A percentile compares a stretch with the other conserved stretches of the same genome.
Evolutionary conservation across 2,113 vertebrate species (phyloP).

Genomic region (Campylorhamphus procurvoides): DNA sequence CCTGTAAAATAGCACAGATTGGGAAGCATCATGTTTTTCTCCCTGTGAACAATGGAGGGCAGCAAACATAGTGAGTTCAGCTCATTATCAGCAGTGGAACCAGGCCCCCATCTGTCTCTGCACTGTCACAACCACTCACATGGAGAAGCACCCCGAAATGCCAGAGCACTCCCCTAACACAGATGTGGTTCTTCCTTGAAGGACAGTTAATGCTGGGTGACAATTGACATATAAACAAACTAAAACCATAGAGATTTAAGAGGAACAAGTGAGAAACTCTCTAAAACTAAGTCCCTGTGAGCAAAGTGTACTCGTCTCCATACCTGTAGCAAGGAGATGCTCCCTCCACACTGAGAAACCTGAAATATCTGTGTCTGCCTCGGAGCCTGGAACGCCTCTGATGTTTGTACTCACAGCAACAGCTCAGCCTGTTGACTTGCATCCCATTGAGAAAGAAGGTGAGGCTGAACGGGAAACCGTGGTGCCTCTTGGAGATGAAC

Average conservation of each 20-base stretch:
- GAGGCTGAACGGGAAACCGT: slow-evolving; percentile 94
- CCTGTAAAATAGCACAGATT: slow-evolving; percentile 63
- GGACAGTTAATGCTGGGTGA: accelerated
- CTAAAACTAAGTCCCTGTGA: background rate
- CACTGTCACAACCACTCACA: background rate
- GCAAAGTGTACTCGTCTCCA: background rate
- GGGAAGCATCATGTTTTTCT: background rate
- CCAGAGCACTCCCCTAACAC: background rate
- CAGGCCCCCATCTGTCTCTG: background rate
- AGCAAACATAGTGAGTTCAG: background rate
- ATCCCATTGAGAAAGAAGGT: slow-evolving; percentile 92
- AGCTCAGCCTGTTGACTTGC: slow-evolving; percentile 90
- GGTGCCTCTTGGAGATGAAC: slow-evolving; percentile 88
- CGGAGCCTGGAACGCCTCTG: slow-evolving; percentile 81
- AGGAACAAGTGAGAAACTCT: background rate
- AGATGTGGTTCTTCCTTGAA: background rate
- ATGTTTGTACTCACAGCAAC: slow-evolving; percentile 95
- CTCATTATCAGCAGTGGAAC: background rate
- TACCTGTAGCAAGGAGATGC: slow-evolving; percentile 94
- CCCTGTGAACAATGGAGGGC: background rate
- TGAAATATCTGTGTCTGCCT: slow-evolving; percentile 84
- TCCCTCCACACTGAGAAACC: slow-evolving; percentile 81
- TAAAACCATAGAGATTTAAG: background rate
- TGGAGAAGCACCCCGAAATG: background rate
- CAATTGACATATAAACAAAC: background rate